phyloP scores from a whole-genome alignment of 2,797 vertebrate species.

The Rhinogobio ventralis region DNA sequence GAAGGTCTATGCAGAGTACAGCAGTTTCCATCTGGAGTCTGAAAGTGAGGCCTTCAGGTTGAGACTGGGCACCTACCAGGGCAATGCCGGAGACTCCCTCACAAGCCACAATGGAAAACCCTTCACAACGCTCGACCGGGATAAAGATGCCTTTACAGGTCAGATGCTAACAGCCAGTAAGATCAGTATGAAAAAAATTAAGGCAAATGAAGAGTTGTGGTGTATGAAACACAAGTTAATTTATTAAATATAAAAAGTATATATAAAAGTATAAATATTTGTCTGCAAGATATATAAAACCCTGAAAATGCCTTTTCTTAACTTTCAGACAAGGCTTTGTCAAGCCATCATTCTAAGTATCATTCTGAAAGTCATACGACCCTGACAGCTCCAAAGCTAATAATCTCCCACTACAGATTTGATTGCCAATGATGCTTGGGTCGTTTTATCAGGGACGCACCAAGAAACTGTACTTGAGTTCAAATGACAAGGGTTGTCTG shows the following conservation, averaged over 20 bases:
- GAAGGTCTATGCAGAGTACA: constrained; percentile 97
- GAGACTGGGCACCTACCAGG: constrained; percentile 94
- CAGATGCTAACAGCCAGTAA: constrained; percentile 42
- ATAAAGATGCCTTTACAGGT: constrained; percentile 94
- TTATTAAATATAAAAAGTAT: too few species aligned
- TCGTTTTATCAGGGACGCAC: neutral
- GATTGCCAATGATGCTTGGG: neutral
- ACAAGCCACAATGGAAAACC: constrained; percentile 96
- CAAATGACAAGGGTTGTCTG: neutral
- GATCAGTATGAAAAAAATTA: too few species aligned
- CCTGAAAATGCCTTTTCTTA: neutral
- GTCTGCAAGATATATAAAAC: neutral
- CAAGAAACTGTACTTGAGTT: neutral
- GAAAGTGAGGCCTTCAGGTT: constrained; percentile 92
- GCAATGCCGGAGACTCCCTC: constrained; percentile 96
- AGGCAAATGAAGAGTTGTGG: neutral
- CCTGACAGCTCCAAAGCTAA: neutral
- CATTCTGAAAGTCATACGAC: neutral
- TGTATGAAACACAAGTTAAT: neutral
- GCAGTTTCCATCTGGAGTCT: constrained; percentile 92
- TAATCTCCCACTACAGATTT: neutral
- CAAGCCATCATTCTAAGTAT: neutral
- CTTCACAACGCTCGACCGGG: constrained; percentile 96
- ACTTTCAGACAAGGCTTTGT: neutral
- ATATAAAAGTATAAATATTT: neutral